A percentile compares a stretch with the other conserved stretches of the same genome.
Conservation (phyloP, 2,888 invertebrate species). For the Eremobia ochroleuca region DNA sequence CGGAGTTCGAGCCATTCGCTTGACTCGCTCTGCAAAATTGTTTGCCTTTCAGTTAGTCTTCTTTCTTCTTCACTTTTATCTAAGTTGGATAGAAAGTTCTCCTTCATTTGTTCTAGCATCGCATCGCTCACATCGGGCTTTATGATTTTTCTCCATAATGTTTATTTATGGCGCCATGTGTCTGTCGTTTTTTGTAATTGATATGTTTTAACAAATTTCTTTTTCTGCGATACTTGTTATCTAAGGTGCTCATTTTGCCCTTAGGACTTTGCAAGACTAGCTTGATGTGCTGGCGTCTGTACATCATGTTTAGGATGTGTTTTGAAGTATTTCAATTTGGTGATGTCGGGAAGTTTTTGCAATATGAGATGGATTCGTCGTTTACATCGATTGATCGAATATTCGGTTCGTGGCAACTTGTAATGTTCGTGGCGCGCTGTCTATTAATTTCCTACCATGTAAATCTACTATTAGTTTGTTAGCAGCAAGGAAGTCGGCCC, state of each 20-base stretch:
- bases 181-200: background rate
- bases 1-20: slow-evolving; percentile 24
- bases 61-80: slow-evolving; percentile 14
- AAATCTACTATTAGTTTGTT: too few relatives aligned
- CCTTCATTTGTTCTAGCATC: background rate
- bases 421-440: too few relatives aligned
- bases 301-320: too few relatives aligned
- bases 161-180: background rate
- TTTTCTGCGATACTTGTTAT: slow-evolving; percentile 11
- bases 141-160: slow-evolving; percentile 10
- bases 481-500: too few relatives aligned
- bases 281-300: too few relatives aligned
- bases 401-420: too few relatives aligned
- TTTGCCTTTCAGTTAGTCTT: slow-evolving; percentile 12
- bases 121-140: slow-evolving; percentile 17
- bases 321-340: too few relatives aligned
- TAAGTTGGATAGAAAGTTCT: slow-evolving; percentile 5
- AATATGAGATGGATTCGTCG: too few relatives aligned
- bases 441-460: too few relatives aligned
- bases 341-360: too few relatives aligned
- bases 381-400: too few relatives aligned
- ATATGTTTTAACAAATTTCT: background rate
- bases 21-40: slow-evolving; percentile 27
- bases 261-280: slow-evolving; percentile 6
- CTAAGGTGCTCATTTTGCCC: slow-evolving; percentile 13